phyloP scores from a whole-genome alignment of 2,888 invertebrate species.

The Calameuta idolon region DNA sequence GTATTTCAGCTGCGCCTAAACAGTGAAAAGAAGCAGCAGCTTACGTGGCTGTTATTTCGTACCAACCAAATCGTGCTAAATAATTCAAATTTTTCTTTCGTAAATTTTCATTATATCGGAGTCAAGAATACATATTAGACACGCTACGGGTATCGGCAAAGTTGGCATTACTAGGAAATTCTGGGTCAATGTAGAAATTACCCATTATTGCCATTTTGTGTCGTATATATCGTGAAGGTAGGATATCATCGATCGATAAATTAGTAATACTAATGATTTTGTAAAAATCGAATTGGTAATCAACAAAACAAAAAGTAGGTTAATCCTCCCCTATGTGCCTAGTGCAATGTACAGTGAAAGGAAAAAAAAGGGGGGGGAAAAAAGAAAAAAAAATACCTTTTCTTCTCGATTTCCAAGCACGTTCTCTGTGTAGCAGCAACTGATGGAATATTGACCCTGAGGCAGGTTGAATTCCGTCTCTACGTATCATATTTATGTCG shows the following conservation, averaged over 20 bases:
- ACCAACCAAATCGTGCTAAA: background rate
- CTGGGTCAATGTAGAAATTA: background rate
- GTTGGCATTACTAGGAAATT: background rate
- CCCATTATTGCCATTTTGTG: background rate
- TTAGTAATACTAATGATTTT: background rate
- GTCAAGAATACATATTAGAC: background rate
- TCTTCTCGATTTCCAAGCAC: conserved; percentile 19
- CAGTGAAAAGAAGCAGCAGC: background rate
- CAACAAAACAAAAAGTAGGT: background rate
- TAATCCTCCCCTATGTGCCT: background rate
- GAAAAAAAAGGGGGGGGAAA: no score
- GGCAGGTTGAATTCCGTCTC: conserved; percentile 9
- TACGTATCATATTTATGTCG: conserved; percentile 34
- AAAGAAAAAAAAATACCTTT: background rate
- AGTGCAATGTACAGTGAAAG: background rate
- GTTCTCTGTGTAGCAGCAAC: conserved; percentile 16
- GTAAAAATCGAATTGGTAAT: background rate
- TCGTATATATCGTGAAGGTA: background rate
- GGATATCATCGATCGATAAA: background rate
- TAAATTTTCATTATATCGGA: background rate
- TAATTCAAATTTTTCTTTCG: background rate
- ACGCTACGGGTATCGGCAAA: background rate
- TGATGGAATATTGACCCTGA: conserved; percentile 27
- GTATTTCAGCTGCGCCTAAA: background rate
- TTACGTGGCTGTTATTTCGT: background rate